Evolutionary conservation across 2,113 vertebrate species (phyloP).

Genomic region (Lagopus leucura): DNA sequence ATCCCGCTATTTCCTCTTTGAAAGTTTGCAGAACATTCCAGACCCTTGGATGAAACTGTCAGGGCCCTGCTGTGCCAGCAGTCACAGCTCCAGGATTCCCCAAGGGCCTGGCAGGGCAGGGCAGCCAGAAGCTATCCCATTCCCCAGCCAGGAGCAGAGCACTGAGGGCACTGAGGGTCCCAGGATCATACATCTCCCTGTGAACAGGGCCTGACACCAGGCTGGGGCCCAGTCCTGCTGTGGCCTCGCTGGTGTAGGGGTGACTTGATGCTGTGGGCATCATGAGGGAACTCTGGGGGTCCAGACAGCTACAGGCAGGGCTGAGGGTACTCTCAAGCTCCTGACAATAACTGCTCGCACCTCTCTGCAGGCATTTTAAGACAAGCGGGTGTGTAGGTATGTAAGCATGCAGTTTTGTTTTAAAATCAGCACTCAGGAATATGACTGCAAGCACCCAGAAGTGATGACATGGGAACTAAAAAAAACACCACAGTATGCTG

Average conservation of each 20-base stretch:
- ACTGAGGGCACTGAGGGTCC: not conserved
- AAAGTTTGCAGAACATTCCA: not conserved
- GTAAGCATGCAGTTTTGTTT: not conserved
- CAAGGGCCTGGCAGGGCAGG: not conserved
- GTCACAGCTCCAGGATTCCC: not conserved
- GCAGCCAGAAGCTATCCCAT: not conserved
- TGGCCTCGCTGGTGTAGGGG: fast-evolving
- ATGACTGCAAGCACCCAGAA: not conserved
- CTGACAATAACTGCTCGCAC: not conserved
- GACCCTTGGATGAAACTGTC: not conserved
- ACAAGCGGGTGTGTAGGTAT: not conserved
- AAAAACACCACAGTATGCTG: not conserved
- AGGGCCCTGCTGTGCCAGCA: fast-evolving
- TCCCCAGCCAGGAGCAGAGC: not conserved
- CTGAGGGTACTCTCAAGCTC: not conserved
- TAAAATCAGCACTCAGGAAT: not conserved
- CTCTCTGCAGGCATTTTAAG: not conserved
- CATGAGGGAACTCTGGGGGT: fast-evolving
- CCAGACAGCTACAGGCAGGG: not conserved
- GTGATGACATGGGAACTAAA: not conserved
- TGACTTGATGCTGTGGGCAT: not conserved
- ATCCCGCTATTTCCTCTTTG: not conserved
- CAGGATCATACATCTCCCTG: fast-evolving
- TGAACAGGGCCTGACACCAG: fast-evolving
- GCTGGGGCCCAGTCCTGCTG: too few species aligned